Evolutionary conservation across 2,888 invertebrate species (phyloP).

Genomic region (Drosophila prolongata): DNA sequence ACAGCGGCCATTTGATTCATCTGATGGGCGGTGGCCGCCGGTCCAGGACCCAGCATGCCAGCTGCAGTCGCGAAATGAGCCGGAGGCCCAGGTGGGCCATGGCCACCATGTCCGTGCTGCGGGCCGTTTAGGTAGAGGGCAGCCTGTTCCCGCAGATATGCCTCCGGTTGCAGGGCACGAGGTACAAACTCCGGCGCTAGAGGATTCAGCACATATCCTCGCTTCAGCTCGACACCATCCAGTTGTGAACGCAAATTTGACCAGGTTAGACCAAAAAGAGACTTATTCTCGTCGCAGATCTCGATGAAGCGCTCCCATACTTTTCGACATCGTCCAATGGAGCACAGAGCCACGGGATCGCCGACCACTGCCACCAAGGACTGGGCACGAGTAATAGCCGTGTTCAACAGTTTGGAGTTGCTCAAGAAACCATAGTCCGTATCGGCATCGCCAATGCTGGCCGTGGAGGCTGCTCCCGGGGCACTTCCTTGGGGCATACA

Average conservation of each 20-base stretch:
- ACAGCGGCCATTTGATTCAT: conserved; percentile 79
- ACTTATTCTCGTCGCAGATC: conserved; percentile 89
- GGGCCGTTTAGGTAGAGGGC: conserved; percentile 79
- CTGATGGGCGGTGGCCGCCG: conserved; percentile 63
- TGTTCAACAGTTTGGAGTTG: conserved; percentile 92
- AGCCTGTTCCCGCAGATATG: conserved; percentile 84
- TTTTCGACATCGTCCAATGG: conserved; percentile 91
- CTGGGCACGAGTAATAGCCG: conserved; percentile 92
- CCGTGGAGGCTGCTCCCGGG: conserved; percentile 37
- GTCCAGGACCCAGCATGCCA: conserved; percentile 69
- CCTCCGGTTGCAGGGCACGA: conserved; percentile 85
- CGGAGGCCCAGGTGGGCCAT: conserved; percentile 52
- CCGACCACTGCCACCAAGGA: conserved; percentile 93
- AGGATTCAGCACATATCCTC: conserved; percentile 92
- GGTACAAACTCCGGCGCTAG: conserved; percentile 92
- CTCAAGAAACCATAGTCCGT: conserved; percentile 93
- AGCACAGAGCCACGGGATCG: conserved; percentile 92
- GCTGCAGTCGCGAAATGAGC: conserved; percentile 58
- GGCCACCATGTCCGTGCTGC: conserved; percentile 45
- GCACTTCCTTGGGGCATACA: conserved; percentile 85
- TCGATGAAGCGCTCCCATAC: conserved; percentile 92
- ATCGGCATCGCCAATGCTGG: conserved; percentile 82
- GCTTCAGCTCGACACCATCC: conserved; percentile 90
- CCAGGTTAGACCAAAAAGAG: conserved; percentile 90
- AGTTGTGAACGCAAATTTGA: conserved; percentile 88